Base-by-base conservation (phyloP, 1,140 invertebrate species). In the Pseudobourletiella spinata region DNA sequence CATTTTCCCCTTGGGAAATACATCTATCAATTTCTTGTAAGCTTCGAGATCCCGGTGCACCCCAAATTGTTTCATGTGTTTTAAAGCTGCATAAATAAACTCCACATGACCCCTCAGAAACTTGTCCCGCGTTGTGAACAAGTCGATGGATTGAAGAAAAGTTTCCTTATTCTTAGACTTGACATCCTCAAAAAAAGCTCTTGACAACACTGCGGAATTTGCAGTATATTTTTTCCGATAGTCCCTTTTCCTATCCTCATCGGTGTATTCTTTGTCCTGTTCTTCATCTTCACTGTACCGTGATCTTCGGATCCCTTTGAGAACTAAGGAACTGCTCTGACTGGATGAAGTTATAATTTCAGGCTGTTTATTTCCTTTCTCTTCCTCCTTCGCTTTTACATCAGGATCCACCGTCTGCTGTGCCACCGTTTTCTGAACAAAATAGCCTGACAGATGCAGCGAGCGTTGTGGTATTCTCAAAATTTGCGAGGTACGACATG, bases 1-100 rank as follows among this genome's bases (percentile, higher is more conserved):
- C 74, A 93, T 87, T 74, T 84, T 87, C 44, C 87, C 92, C 76
- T 96, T 93, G 0, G 96, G 95, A 74, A 99, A 84, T 16, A 98
- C 82, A 74, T 95, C 83, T 20, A 98, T 77, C 25, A 99, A 65
- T 35, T 82, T 79, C 77, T 97, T 98, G 73, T 99, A 99, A 0
- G 84, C 82, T 70, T 93, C 87, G 15, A 98, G 71, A 78, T 99
- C 95, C 73, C 87, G 85, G 46, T 95, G 81, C 0, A 94, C 88
- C 0, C 86, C 87, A 79, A 91, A 98, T 48, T 88, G 84, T 68
- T 95, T 82, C 88, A 99, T 89, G 68, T 88, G 81, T 46, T 84
- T 83, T 26, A 98, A 72, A 0, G 94, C 92, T 1, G 87, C 81
- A 73, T 90, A 86, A 66, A 98, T 93, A 76, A 99, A 99, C 71